Conservation (phyloP, 1,140 invertebrate genomes). For the Nautilus pompilius region DNA sequence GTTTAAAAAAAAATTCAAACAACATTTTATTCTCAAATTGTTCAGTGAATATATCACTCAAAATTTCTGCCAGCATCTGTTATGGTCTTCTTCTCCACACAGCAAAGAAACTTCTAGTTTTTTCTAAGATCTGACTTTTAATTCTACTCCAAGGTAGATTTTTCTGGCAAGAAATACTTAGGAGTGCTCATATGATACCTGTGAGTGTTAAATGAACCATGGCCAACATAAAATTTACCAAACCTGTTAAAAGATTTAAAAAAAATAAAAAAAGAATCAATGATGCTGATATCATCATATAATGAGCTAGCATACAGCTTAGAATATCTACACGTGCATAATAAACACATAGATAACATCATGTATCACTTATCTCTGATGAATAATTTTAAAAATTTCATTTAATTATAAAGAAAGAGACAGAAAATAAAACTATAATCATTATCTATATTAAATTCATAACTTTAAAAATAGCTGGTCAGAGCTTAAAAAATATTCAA, state of each 20-base stretch:
- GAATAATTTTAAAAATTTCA: background rate
- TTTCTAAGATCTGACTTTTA: too few relatives aligned
- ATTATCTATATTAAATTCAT: background rate
- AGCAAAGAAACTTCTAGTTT: too few relatives aligned
- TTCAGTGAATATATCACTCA: too few relatives aligned
- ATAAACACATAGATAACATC: background rate
- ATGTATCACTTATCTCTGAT: background rate
- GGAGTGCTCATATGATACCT: conserved; percentile 54
- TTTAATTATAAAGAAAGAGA: conserved; percentile 1
- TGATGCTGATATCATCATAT: background rate
- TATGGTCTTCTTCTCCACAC: too few relatives aligned
- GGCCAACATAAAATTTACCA: conserved; percentile 38
- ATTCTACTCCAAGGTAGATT: background rate
- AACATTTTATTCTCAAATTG: too few relatives aligned
- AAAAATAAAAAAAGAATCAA: conserved; percentile 17
- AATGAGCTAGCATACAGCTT: background rate
- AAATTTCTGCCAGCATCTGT: too few relatives aligned
- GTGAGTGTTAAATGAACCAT: conserved; percentile 41
- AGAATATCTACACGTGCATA: background rate
- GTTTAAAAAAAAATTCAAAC: too few relatives aligned
- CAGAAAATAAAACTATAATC: background rate
- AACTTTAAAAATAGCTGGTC: background rate
- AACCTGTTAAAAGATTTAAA: too few relatives aligned
- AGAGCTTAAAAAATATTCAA: background rate
- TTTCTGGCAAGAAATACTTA: conserved; percentile 50